A percentile compares a stretch with the other conserved stretches of the same genome.
These are phyloP conservation scores for Caenorhabditis angaria DNA, from an alignment of 2,888 invertebrate species.

Conservation along the genomic window DNA sequence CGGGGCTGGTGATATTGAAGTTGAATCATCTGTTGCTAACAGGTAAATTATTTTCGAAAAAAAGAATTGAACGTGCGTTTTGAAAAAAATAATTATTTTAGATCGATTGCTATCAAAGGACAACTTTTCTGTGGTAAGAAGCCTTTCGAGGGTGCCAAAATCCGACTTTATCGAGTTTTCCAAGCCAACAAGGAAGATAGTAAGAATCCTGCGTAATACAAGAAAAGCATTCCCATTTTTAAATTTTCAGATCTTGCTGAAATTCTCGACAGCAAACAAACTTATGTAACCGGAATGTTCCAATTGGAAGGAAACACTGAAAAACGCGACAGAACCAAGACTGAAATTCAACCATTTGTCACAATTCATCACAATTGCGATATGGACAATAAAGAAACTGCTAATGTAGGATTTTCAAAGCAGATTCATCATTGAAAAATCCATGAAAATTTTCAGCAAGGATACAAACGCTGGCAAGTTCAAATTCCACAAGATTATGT, in stretches of 20 bases:
- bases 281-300: constrained; percentile 51
- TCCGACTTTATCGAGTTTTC: constrained; percentile 43
- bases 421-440: neutral
- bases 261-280: constrained; percentile 40
- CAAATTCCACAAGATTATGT: constrained; percentile 52
- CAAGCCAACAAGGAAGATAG: constrained; percentile 47
- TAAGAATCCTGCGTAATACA: neutral
- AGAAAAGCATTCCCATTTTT: neutral
- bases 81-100: too few species aligned
- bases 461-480: constrained; percentile 48
- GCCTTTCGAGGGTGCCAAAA: constrained; percentile 50
- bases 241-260: constrained; percentile 46
- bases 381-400: constrained; percentile 39
- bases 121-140: constrained; percentile 45
- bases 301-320: constrained; percentile 49
- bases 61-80: neutral
- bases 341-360: constrained; percentile 49
- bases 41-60: constrained; percentile 21
- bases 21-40: constrained; percentile 45
- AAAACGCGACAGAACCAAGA: constrained; percentile 37
- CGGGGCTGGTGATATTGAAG: constrained; percentile 36
- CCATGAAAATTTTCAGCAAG: constrained; percentile 27
- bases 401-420: constrained; percentile 26
- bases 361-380: constrained; percentile 51
- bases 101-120: constrained; percentile 50